Conservation (phyloP, 1,140 invertebrate genomes). For the Acromyrmex heyeri region DNA sequence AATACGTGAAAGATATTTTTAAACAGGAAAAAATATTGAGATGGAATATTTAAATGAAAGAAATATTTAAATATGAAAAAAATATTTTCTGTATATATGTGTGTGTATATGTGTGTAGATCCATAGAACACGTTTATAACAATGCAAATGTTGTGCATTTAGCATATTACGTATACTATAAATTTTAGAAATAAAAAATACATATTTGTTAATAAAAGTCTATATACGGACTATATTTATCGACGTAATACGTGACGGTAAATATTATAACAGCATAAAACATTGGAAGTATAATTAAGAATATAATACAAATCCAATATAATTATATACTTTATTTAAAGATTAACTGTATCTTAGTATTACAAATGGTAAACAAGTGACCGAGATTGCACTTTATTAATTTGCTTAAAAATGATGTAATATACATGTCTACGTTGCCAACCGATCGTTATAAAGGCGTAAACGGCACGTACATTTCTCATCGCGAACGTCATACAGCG, state of each 20-base stretch:
- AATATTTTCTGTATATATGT: neutral
- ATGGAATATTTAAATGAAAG: neutral
- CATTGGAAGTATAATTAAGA: slow-evolving; percentile 2
- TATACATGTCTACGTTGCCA: neutral
- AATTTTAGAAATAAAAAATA: too few species aligned
- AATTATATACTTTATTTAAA: neutral
- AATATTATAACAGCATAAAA: neutral
- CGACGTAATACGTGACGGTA: neutral
- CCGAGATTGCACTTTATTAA: slow-evolving; percentile 38
- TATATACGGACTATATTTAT: neutral
- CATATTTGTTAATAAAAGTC: neutral
- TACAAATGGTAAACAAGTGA: neutral
- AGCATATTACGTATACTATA: too few species aligned
- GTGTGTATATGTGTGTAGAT: too few species aligned
- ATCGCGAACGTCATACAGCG: neutral
- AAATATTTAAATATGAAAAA: neutral
- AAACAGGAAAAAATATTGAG: neutral
- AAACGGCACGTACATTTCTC: slow-evolving; percentile 6
- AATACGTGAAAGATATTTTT: neutral
- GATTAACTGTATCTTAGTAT: neutral
- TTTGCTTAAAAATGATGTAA: neutral
- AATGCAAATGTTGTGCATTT: too few species aligned
- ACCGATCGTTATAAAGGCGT: neutral
- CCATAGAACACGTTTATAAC: too few species aligned
- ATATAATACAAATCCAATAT: neutral